Evolutionary conservation across 2,888 invertebrate species (phyloP), one percentile per base, ranked within the genome.

Genomic region (Clostera curtula): DNA sequence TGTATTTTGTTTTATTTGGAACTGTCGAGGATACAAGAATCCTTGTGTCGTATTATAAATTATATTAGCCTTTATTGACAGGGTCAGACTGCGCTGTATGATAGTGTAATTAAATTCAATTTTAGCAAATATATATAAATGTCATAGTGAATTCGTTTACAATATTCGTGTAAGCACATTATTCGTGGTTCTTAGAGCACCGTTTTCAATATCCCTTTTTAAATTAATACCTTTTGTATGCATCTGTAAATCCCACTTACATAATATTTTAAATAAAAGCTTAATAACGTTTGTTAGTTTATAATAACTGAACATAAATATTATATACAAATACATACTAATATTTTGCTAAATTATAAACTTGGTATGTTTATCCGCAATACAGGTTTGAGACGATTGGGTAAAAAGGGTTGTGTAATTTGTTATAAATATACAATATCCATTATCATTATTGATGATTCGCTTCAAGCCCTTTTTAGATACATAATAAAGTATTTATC

Each of bases 331-430:
- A 39, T 12, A 19, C 25, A 18, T 31, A 32, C 31, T 30, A 27
- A 62, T 67, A 67, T 66, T 67, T 65, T 69, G 60, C 60, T 67
- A 61, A 47, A 30, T 54, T 40, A 49, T 54, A 43, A 55, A n/a
- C n/a, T n/a, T 56, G 51, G 49, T 51, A 47, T 51, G 50, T 47
- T 34, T 51, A 57, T 61, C 56, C 62, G 53, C 51, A 58, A n/a
- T 69, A 72, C 71, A 73, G 62, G 69, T 72, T 63, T 44, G 54
- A 56, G 47, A 59, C 58, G 64, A 62, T 67, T 74, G 75, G 74
- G 72, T 79, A 77, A 68, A 56, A 71, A 71, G 70, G 75, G 83
- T 83, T 84, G 80, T 83, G 80, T 72, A 64, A 70, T 68, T 73
- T 70, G 71, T 68, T 76, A 77, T 66, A 62, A 62, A 61, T 83